phyloP scores from a whole-genome alignment of 2,113 vertebrate species.

The Ptychochromis oligacanthus region DNA sequence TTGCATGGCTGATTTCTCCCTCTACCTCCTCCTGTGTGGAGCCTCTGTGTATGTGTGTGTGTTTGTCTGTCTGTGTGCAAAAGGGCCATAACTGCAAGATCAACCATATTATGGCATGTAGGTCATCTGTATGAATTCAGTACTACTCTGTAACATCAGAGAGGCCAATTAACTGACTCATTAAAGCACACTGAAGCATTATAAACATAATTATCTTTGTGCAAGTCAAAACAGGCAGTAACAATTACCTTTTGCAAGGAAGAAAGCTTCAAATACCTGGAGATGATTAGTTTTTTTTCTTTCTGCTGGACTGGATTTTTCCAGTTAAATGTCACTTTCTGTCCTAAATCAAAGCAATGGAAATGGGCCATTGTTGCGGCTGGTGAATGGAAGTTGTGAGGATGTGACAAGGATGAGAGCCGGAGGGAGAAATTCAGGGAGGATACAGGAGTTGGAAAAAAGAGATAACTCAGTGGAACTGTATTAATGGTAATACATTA shows the following conservation, averaged over 20 bases:
- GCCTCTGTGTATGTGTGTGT: not conserved
- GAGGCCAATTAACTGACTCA: not conserved
- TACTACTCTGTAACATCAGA: not conserved
- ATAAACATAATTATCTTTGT: not conserved
- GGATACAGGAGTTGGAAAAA: not conserved
- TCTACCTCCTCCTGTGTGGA: not conserved
- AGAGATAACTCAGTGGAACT: not conserved
- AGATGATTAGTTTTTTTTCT: not conserved
- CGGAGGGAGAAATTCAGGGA: constrained; percentile 8
- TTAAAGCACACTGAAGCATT: not conserved
- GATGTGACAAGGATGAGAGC: constrained; percentile 30
- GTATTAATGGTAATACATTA: constrained; percentile 2
- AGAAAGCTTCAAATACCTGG: not conserved
- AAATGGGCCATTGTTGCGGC: constrained; percentile 61
- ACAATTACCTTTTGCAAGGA: not conserved
- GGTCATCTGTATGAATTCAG: constrained; percentile 15
- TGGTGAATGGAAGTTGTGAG: constrained; percentile 27
- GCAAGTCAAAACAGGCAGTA: not conserved
- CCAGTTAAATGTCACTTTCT: constrained; percentile 29
- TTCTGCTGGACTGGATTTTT: not conserved
- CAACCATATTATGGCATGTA: no score
- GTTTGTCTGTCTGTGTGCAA: not conserved
- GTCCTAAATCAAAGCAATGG: constrained; percentile 43
- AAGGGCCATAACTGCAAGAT: not conserved
- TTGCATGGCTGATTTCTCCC: not conserved